Percentiles rank a stretch among this genome's conserved stretches.
Conservation (phyloP, 2,888 invertebrate genomes). For the Cataglyphis altisquamis region DNA sequence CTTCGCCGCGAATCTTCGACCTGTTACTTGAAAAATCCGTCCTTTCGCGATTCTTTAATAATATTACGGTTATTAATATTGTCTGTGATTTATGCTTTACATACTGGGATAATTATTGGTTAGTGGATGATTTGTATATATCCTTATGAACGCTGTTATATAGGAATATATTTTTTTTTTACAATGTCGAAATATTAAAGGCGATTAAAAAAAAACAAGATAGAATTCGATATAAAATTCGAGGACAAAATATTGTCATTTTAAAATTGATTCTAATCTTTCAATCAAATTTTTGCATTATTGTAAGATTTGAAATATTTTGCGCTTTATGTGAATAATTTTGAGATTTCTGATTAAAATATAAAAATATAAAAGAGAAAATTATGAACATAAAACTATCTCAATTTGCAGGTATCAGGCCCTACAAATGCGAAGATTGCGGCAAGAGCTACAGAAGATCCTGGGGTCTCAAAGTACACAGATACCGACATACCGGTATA, state of each 20-base stretch:
- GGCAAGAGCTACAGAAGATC: slow-evolving; percentile 69
- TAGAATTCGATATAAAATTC: neutral
- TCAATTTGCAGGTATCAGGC: slow-evolving; percentile 65
- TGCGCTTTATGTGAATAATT: neutral
- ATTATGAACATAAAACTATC: neutral
- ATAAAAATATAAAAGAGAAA: neutral
- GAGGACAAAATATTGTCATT: neutral
- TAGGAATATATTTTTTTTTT: neutral
- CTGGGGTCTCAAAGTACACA: slow-evolving; percentile 72
- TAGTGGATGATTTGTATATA: neutral
- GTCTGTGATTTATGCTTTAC: slow-evolving; percentile 29
- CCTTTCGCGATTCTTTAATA: slow-evolving; percentile 14
- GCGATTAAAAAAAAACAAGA: neutral
- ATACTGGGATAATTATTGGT: slow-evolving; percentile 24
- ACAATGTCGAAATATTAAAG: neutral
- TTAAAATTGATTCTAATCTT: neutral
- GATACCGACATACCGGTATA: slow-evolving; percentile 71
- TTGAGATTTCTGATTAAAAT: neutral
- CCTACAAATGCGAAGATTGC: slow-evolving; percentile 72
- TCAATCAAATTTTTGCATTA: neutral
- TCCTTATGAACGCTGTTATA: neutral
- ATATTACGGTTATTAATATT: slow-evolving; percentile 38
- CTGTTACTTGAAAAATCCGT: slow-evolving; percentile 14
- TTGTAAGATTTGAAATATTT: neutral
- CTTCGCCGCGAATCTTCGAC: slow-evolving; percentile 25